phyloP scores from a whole-genome alignment of 1,140 invertebrate species.

The Cydia fagiglandana region DNA sequence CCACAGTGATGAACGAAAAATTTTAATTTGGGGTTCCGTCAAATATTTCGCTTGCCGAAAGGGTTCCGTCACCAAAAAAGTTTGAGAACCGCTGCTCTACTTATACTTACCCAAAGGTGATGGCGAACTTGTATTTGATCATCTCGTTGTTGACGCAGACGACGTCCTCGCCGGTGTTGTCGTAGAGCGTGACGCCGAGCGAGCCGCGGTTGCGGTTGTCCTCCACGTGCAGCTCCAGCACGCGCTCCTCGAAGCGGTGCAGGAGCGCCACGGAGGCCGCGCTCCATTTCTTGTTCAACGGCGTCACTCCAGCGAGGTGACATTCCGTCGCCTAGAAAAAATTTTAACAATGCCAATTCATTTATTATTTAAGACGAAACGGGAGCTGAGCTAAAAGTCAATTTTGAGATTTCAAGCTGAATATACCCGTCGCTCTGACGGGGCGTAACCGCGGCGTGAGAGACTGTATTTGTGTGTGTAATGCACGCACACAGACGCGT shows the following conservation, averaged over 20 bases:
- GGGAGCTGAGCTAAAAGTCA: too few species aligned
- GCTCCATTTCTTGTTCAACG: constrained; percentile 65
- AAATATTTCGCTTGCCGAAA: too few species aligned
- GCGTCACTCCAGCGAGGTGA: constrained; percentile 64
- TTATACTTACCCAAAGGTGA: constrained; percentile 60
- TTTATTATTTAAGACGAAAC: too few species aligned
- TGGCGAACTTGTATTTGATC: constrained; percentile 66
- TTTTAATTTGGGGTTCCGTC: too few species aligned
- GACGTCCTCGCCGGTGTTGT: constrained; percentile 51
- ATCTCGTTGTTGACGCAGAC: constrained; percentile 63
- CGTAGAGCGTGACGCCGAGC: constrained; percentile 58
- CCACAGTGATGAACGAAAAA: too few species aligned
- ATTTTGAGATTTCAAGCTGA: too few species aligned
- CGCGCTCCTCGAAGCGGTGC: constrained; percentile 44
- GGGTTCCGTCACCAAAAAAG: too few species aligned
- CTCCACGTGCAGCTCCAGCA: constrained; percentile 59
- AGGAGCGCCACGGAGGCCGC: constrained; percentile 52
- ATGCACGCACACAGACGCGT: too few species aligned
- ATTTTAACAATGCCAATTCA: background rate
- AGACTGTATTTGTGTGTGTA: too few species aligned
- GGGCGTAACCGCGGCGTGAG: too few species aligned
- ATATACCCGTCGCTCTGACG: too few species aligned
- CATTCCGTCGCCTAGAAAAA: constrained; percentile 61
- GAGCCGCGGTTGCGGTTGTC: constrained; percentile 56
- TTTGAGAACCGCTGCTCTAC: too few species aligned